Conservation (phyloP, 2,113 vertebrate species). For the Eolophus roseicapilla region DNA sequence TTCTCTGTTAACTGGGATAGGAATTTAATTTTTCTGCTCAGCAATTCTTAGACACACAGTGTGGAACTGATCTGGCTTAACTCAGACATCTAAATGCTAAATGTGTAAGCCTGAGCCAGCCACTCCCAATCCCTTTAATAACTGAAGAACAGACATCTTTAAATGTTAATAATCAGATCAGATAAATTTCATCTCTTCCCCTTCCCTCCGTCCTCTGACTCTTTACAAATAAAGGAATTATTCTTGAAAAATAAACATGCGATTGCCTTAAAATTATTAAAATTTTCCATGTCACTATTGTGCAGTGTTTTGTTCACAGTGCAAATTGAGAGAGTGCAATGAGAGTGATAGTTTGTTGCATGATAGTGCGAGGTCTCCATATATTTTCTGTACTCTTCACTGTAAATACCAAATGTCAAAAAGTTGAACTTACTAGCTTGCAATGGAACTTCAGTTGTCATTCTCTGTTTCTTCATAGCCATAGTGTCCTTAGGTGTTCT, state of each 20-base stretch:
- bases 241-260: not conserved
- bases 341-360: not conserved
- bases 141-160: not conserved
- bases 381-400: not conserved
- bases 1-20: not conserved
- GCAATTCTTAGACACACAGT: not conserved
- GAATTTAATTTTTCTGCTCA: not conserved
- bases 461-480: not conserved
- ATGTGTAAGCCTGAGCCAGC: not conserved
- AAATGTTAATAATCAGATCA: not conserved
- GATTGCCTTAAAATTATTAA: not conserved
- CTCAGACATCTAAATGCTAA: not conserved
- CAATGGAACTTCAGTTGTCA: not conserved
- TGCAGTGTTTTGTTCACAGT: not conserved
- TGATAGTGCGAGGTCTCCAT: not conserved
- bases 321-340: not conserved
- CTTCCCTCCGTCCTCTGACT: accelerated
- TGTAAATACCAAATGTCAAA: not conserved
- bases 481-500: not conserved
- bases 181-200: not conserved
- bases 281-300: not conserved
- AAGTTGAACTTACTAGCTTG: not conserved
- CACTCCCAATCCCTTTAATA: not conserved
- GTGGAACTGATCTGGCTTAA: not conserved
- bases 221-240: not conserved